Evolutionary conservation across 2,888 invertebrate genomes (phyloP), one percentile per base, ranked within the genome.

Genomic region (Hirtodrosophila cameraria): DNA sequence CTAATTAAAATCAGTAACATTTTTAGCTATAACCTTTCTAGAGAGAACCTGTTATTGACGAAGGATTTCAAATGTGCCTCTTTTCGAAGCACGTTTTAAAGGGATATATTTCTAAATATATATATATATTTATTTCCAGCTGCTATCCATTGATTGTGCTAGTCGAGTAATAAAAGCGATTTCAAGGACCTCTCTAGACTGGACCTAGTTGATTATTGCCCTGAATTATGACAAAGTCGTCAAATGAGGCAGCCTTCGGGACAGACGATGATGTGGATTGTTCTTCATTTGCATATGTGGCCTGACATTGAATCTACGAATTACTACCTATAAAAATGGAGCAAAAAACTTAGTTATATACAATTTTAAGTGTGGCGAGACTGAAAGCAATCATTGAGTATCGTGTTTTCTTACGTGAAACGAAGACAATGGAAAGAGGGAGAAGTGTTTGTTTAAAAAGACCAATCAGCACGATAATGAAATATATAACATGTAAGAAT

Each of bases 1-100:
- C 49, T 58, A 63, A 65, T 62, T 54, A 63, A 63, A 78, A 65
- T 52, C 42, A 41, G 54, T 1, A 15, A 9, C 43, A 45, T 53
- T 28, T 20, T 2, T 25, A 39, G 38, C 48, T 20, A 38, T 12
- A 33, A 16, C 0, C 42, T 30, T 38, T 45, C 6, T 0, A 28
- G 20, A 49, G 35, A n/a, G n/a, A n/a, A 2, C 27, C 61, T 67
- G 68, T 9, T 39, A 28, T 11, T 73, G 67, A 73, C 55, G 16
- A 28, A 41, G 61, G 49, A 38, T 57, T 5, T 3, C 23, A 7
- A 3, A 7, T 23, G 23, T 6, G 8, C 3, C 2, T 2, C 18
- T 20, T 5, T 20, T 3, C 18, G n/a, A n/a, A n/a, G n/a, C n/a
- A n/a, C n/a, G n/a, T n/a, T n/a, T n/a, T n/a, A n/a, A n/a, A n/a